Base-by-base conservation (phyloP, 2,888 invertebrate genomes). In the Euclidia mi region DNA sequence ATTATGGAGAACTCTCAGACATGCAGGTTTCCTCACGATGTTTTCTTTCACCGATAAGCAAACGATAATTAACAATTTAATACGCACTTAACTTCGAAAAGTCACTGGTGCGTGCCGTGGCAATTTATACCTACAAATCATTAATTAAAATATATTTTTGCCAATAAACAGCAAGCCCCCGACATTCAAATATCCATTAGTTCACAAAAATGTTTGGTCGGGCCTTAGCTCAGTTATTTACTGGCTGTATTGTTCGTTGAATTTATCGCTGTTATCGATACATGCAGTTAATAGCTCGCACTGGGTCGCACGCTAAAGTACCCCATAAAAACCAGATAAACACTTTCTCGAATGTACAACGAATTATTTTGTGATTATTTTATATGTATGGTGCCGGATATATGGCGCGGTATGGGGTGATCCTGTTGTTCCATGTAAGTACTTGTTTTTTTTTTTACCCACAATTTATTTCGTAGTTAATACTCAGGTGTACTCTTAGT, bases 221-320 rank as follows among this genome's bases (percentile, higher is more conserved):
- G 42, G 48, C 42, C 44, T 48, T 37, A 6, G 25, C 15, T 25
- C 15, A 48, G 34, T 53, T 49, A 66, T 69, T 66, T 59, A 66
- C 44, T 56, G 46, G 43, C 28, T 40, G 58, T 55, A 66, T 59
- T 69, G 69, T 51, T 50, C 40, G 34, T 34, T 34, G n/a, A 47
- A 72, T 72, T 72, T 73, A 72, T 72, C 41, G 70, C 15, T 59
- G 67, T 70, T 72, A 56, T 72, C 73, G 73, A 72, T 73, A 73
- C 59, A 51, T 71, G 64, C 42, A 60, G 50, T 48, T 63, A 66
- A 72, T 66, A 47, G 59, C 43, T 29, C 15, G 12, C 18, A n/a
- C 43, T 31, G 47, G 12, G 25, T n/a, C 35, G 42, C 29, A 48
- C 11, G 43, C 44, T 50, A 50, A 56, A 57, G 43, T 57, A 34